These are phyloP conservation scores for Drosophila pseudotakahashii DNA, from an alignment of 2,888 invertebrate genomes.

Conservation along the genomic window DNA sequence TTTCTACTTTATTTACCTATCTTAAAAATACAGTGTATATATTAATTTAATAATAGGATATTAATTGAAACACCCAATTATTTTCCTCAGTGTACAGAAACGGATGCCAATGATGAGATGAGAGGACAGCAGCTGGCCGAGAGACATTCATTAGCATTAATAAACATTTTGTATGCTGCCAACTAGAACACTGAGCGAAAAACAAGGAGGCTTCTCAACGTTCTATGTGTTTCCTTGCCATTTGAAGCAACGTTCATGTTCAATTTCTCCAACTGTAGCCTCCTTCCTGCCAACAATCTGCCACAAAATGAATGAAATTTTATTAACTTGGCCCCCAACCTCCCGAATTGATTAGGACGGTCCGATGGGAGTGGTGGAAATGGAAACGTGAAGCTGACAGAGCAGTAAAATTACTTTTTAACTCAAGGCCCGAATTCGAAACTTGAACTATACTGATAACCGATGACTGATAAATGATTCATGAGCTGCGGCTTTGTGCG, in stretches of 20 bases:
- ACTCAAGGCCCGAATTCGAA: constrained; percentile 32
- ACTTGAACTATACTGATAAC: constrained; percentile 40
- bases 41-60: neutral
- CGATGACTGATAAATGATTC: constrained; percentile 40
- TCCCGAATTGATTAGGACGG: constrained; percentile 34
- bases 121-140: constrained; percentile 39
- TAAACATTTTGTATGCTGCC: constrained; percentile 58
- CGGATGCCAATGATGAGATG: constrained; percentile 8
- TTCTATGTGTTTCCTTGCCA: neutral
- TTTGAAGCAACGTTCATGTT: neutral
- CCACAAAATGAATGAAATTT: constrained; percentile 47
- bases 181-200: constrained; percentile 43
- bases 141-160: constrained; percentile 63
- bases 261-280: constrained; percentile 11
- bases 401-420: constrained; percentile 44
- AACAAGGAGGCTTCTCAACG: too few species aligned
- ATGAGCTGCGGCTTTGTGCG: constrained; percentile 34
- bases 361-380: constrained; percentile 20
- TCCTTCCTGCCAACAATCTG: constrained; percentile 13
- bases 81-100: constrained; percentile 7
- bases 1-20: too few species aligned
- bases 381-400: constrained; percentile 26
- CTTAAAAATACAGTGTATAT: neutral
- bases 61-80: neutral
- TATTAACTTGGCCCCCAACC: constrained; percentile 36